phyloP scores from a whole-genome alignment of 2,113 vertebrate species.

The Pomatostomus ruficeps region DNA sequence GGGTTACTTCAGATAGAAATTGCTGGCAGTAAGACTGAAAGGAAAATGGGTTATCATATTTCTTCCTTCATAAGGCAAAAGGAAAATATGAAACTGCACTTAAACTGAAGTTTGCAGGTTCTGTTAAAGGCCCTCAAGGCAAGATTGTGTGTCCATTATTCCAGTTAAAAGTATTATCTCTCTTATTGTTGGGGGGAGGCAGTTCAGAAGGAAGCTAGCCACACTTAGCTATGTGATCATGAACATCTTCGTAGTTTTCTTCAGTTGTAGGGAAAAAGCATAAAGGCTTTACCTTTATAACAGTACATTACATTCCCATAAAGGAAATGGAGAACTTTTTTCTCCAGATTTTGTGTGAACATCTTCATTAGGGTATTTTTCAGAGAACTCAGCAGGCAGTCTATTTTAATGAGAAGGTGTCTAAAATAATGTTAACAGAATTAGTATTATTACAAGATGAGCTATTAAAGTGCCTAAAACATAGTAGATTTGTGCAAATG shows the following conservation, averaged over 20 bases:
- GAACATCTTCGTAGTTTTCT: neutral
- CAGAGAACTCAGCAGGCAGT: constrained; percentile 43
- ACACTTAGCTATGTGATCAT: neutral
- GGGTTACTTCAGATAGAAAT: neutral
- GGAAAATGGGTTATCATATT: accelerated
- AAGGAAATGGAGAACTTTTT: neutral
- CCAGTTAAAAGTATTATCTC: neutral
- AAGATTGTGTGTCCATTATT: neutral
- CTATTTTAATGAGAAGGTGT: constrained; percentile 55
- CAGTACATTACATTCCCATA: constrained; percentile 3
- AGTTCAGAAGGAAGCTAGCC: neutral
- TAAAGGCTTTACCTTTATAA: constrained; percentile 20
- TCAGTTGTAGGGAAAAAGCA: constrained; percentile 16
- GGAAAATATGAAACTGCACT: neutral
- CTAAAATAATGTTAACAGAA: constrained; percentile 51
- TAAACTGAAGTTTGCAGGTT: neutral
- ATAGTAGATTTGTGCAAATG: neutral
- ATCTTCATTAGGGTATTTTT: constrained; percentile 43
- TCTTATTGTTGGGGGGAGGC: neutral
- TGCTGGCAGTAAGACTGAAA: neutral
- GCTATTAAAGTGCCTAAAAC: neutral
- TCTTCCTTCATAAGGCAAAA: neutral
- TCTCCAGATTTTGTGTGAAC: neutral
- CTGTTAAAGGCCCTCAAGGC: neutral
- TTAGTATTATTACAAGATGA: constrained; percentile 29